phyloP scores from a whole-genome alignment of 2,113 vertebrate species.

The Psilopogon haemacephalus region DNA sequence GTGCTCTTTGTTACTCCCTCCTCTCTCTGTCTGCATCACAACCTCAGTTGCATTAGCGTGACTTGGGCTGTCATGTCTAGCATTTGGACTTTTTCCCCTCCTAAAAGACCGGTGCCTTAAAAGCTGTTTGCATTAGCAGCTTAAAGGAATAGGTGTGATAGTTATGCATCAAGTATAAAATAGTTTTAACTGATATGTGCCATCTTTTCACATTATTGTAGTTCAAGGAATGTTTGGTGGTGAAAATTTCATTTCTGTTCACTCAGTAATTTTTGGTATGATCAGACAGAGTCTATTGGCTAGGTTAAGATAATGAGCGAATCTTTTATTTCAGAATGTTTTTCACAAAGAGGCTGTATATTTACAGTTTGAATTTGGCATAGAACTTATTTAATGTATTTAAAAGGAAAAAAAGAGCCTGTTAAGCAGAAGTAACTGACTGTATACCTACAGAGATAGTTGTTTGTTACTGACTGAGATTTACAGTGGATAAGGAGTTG shows the following conservation, averaged over 20 bases:
- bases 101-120: background rate
- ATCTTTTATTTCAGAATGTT: background rate
- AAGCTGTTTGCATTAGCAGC: background rate
- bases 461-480: background rate
- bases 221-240: background rate
- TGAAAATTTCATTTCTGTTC: background rate
- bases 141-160: background rate
- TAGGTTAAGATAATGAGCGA: background rate
- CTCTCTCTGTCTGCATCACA: background rate
- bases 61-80: background rate
- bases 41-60: background rate
- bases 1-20: background rate
- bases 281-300: background rate
- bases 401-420: background rate
- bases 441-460: background rate
- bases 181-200: background rate
- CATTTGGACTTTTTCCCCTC: background rate
- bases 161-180: background rate
- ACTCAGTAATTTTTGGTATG: background rate
- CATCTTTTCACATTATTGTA: background rate
- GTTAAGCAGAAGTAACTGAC: background rate
- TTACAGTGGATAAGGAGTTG: background rate
- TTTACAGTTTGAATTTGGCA: background rate
- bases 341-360: background rate
- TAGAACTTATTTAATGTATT: background rate